Percentiles rank a stretch among this genome's conserved stretches.
Conservation (phyloP, 2,797 vertebrate genomes). For the Chrosomus eos region DNA sequence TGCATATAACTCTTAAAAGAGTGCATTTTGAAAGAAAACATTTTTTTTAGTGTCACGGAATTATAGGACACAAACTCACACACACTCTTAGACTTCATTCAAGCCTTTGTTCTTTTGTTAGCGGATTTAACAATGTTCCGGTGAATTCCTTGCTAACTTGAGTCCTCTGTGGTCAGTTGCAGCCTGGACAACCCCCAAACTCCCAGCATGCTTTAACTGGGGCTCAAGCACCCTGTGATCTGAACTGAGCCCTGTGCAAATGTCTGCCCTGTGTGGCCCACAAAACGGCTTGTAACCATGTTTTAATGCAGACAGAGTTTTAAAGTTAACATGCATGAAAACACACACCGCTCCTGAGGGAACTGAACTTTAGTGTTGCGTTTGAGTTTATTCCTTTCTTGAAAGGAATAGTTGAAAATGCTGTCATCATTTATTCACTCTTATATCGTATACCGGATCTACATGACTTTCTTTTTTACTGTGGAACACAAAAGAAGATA, state of each 20-base stretch:
- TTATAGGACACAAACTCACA: conserved; percentile 58
- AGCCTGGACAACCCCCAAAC: conserved; percentile 49
- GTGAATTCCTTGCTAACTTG: conserved; percentile 82
- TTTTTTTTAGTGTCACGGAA: conserved; percentile 50
- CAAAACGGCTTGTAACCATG: conserved; percentile 47
- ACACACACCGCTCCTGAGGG: conserved; percentile 24
- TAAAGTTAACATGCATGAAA: conserved; percentile 52
- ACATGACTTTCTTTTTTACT: not conserved
- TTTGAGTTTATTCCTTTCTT: not conserved
- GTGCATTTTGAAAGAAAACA: not conserved
- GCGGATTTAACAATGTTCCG: conserved; percentile 83
- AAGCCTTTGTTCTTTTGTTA: conserved; percentile 82
- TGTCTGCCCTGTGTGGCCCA: conserved; percentile 58
- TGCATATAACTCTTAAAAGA: not conserved
- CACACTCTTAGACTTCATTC: conserved; percentile 61
- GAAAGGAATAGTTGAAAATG: not conserved
- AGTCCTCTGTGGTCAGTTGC: conserved; percentile 78
- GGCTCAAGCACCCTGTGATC: conserved; percentile 55
- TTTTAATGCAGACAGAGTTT: conserved; percentile 53
- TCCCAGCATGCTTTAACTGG: conserved; percentile 50
- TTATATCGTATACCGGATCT: not conserved
- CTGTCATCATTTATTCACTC: not conserved
- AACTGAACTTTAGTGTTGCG: not conserved
- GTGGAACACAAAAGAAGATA: not conserved
- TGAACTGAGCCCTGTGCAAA: conserved; percentile 48